Conservation (phyloP, 2,888 invertebrate species). For the Thera britannica region DNA sequence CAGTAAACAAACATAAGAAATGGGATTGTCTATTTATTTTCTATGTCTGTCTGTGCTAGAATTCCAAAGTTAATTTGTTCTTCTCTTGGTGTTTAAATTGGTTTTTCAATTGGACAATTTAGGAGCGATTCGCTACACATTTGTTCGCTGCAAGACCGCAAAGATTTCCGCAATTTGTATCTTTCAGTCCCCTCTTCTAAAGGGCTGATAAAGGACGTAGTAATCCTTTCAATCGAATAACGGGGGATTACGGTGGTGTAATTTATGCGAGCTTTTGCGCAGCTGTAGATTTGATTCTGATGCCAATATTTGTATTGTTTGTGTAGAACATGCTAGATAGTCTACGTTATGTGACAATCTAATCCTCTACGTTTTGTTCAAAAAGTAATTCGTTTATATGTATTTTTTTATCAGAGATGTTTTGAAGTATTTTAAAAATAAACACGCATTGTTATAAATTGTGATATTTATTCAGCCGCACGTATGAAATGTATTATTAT, state of each 20-base stretch:
- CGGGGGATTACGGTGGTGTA: constrained; percentile 61
- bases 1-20: not conserved
- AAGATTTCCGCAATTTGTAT: constrained; percentile 67
- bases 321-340: constrained; percentile 44
- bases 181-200: constrained; percentile 55
- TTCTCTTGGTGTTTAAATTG: constrained; percentile 11
- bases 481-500: too few relatives aligned
- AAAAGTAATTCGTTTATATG: too few relatives aligned
- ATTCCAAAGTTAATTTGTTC: constrained; percentile 11
- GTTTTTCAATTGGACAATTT: constrained; percentile 29
- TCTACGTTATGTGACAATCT: not conserved
- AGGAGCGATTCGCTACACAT: constrained; percentile 31
- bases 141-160: constrained; percentile 38
- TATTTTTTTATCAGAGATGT: too few relatives aligned
- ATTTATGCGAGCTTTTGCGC: constrained; percentile 60
- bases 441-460: too few relatives aligned
- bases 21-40: constrained; percentile 7
- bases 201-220: constrained; percentile 69
- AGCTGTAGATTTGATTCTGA: constrained; percentile 38
- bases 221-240: constrained; percentile 76
- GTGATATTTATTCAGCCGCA: too few relatives aligned
- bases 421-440: too few relatives aligned
- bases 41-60: not conserved
- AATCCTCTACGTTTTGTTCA: not conserved
- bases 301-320: constrained; percentile 30